Conservation (phyloP, 2,113 vertebrate genomes). For the Lagenorhynchus albirostris region DNA sequence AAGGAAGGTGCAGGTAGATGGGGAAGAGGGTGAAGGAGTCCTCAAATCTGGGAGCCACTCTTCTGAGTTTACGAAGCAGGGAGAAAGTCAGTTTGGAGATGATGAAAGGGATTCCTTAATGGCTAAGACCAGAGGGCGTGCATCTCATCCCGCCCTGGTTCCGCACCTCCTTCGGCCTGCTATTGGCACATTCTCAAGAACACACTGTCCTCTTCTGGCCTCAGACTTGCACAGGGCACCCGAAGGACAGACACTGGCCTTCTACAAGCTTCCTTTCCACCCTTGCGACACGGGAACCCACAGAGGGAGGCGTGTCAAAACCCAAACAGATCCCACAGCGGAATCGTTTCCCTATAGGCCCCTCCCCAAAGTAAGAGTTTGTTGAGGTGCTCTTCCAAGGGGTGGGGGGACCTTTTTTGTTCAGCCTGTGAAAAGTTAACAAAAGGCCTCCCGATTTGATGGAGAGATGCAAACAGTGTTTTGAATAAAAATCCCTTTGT, state of each 20-base stretch:
- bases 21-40: background rate
- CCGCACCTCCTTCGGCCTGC: background rate
- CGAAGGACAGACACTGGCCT: background rate
- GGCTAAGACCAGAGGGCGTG: background rate
- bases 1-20: background rate
- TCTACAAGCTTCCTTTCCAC: background rate
- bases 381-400: background rate
- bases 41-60: background rate
- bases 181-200: background rate
- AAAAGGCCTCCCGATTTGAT: background rate
- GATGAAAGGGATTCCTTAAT: background rate
- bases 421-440: background rate
- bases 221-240: background rate
- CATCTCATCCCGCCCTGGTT: background rate
- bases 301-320: background rate
- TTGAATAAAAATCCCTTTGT: conserved; percentile 2
- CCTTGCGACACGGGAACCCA: background rate
- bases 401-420: rapidly evolving
- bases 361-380: background rate
- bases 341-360: background rate
- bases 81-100: background rate
- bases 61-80: background rate
- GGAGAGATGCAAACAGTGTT: background rate
- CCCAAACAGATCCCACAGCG: background rate
- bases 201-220: background rate